phyloP scores from a whole-genome alignment of 2,797 vertebrate species.

The Chaunax sp. region DNA sequence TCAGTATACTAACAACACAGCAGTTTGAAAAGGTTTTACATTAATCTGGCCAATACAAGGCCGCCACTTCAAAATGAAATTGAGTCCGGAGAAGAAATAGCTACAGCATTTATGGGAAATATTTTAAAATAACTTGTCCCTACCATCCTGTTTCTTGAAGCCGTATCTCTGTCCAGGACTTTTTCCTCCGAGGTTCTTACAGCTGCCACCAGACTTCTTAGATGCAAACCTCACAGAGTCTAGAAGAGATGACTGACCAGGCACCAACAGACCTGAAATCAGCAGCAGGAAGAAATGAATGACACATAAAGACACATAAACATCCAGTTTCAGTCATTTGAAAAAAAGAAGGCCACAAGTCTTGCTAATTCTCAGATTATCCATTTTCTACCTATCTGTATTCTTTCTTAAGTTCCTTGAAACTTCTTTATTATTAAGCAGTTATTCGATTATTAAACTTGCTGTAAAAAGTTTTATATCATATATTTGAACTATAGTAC shows the following conservation, averaged over 20 bases:
- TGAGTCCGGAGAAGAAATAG: neutral
- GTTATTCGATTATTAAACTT: no score
- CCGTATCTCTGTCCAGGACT: slow-evolving; percentile 89
- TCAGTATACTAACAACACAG: no score
- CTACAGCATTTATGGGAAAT: neutral
- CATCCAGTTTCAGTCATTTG: neutral
- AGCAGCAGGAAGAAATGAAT: neutral
- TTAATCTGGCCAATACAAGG: neutral
- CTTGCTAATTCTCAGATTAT: no score
- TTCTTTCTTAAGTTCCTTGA: no score
- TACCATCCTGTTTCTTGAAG: slow-evolving; percentile 91
- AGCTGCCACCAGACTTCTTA: slow-evolving; percentile 90
- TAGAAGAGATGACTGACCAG: slow-evolving; percentile 58
- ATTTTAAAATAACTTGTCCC: neutral
- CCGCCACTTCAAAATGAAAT: neutral
- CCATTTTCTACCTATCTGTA: no score
- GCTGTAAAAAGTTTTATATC: no score
- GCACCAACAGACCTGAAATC: slow-evolving; percentile 66
- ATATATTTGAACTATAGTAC: no score
- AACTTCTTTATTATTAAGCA: no score
- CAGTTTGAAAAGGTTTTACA: no score
- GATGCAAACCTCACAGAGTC: slow-evolving; percentile 86
- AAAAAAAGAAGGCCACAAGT: no score
- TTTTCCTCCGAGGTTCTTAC: slow-evolving; percentile 90
- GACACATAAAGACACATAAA: neutral